Conservation (phyloP, 2,113 vertebrate genomes). For the Passer domesticus region DNA sequence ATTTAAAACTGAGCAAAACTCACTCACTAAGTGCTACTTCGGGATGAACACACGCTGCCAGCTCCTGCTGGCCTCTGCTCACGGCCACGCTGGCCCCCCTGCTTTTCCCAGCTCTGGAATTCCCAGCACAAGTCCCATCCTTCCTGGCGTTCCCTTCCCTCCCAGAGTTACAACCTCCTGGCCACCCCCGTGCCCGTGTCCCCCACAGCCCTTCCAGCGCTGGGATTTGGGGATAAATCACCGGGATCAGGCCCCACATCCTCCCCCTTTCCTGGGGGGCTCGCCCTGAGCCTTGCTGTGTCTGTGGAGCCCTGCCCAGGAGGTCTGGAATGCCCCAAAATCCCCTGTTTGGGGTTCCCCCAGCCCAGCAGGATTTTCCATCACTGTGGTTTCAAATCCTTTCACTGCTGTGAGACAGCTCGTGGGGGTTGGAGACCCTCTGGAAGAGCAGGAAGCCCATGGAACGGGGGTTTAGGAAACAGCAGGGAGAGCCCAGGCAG, state of each 20-base stretch:
- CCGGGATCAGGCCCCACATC: fast-evolving
- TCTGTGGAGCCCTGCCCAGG: background rate
- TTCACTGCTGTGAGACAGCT: fast-evolving
- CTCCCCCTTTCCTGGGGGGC: fast-evolving
- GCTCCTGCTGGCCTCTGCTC: background rate
- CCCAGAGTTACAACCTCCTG: background rate
- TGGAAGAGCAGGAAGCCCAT: background rate
- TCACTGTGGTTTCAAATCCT: background rate
- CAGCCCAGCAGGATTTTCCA: background rate
- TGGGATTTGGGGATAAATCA: background rate
- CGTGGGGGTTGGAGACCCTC: background rate
- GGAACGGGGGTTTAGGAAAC: background rate
- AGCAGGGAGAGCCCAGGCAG: background rate
- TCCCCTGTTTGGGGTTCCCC: fast-evolving
- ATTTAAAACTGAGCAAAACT: conserved; percentile 28
- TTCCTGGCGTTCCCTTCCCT: background rate
- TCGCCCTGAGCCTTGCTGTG: background rate
- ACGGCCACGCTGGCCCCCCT: fast-evolving
- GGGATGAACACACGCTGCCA: conserved; percentile 27
- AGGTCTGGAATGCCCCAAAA: too few species aligned
- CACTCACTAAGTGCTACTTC: conserved; percentile 63
- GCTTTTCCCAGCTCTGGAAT: background rate
- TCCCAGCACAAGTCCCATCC: background rate
- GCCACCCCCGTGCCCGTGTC: fast-evolving
- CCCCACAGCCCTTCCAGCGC: fast-evolving